These are phyloP conservation scores for Drosophila eohydei DNA, from an alignment of 2,888 invertebrate species.

Conservation along the genomic window DNA sequence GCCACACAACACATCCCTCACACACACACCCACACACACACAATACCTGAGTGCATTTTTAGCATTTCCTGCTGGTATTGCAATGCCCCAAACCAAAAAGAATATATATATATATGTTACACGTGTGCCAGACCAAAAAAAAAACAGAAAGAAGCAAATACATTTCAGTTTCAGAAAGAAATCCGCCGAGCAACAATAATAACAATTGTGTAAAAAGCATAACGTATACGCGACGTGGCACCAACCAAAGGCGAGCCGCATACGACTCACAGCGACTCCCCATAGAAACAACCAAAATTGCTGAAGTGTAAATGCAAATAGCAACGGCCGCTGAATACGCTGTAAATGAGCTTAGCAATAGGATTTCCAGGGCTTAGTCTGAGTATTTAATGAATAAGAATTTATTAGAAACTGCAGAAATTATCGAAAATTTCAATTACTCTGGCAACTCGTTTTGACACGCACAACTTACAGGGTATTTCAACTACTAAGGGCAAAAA, in stretches of 20 bases:
- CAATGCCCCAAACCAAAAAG: slow-evolving; percentile 40
- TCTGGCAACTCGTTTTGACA: neutral
- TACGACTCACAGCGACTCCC: slow-evolving; percentile 20
- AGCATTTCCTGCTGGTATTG: slow-evolving; percentile 62
- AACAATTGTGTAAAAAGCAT: slow-evolving; percentile 70
- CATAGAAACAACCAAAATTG: slow-evolving; percentile 28
- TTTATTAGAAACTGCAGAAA: neutral
- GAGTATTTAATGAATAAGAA: neutral
- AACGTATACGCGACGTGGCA: slow-evolving; percentile 75
- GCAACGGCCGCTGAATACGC: slow-evolving; percentile 31
- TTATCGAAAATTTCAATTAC: neutral
- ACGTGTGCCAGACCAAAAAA: slow-evolving; percentile 27
- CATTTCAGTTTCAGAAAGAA: slow-evolving; percentile 31
- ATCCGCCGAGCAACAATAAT: slow-evolving; percentile 44
- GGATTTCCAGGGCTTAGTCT: no score
- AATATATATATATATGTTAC: slow-evolving; percentile 52
- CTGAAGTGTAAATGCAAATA: slow-evolving; percentile 22
- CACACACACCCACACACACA: slow-evolving; percentile 22
- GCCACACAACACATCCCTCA: slow-evolving; percentile 35
- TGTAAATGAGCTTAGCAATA: neutral
- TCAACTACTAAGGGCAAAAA: slow-evolving; percentile 48
- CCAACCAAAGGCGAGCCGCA: slow-evolving; percentile 23
- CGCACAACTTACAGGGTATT: neutral
- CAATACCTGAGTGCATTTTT: slow-evolving; percentile 72
- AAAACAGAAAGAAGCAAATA: slow-evolving; percentile 22